phyloP scores from a whole-genome alignment of 2,797 vertebrate genomes.

The Xyrichtys novacula region DNA sequence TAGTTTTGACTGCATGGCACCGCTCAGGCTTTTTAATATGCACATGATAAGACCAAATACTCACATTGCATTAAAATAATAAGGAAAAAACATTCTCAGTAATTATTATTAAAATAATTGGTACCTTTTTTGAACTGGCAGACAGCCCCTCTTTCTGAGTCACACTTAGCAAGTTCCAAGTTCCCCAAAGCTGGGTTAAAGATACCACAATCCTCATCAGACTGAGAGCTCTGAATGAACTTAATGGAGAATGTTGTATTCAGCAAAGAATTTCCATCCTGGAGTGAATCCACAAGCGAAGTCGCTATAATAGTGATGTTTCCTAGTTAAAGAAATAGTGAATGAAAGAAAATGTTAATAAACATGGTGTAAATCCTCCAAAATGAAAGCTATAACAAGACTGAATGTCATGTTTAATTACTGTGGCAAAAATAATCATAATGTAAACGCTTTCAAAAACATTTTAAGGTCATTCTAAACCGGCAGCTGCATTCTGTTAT shows the following conservation, averaged over 20 bases:
- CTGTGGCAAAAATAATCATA: background rate
- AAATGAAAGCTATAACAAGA: constrained; percentile 3
- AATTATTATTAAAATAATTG: constrained; percentile 1
- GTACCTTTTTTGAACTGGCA: constrained; percentile 84
- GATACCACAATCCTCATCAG: constrained; percentile 67
- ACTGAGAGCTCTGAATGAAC: constrained; percentile 17
- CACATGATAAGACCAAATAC: background rate
- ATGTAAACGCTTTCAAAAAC: no score
- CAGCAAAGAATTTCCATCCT: constrained; percentile 29
- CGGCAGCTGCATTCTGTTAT: no score
- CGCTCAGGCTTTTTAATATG: background rate
- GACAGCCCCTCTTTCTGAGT: constrained; percentile 70
- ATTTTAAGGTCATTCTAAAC: no score
- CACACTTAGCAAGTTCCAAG: constrained; percentile 57
- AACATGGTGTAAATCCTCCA: background rate
- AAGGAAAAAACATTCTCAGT: background rate
- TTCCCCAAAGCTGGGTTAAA: constrained; percentile 73
- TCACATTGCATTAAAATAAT: background rate
- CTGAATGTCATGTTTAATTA: background rate
- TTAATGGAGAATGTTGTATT: constrained; percentile 63
- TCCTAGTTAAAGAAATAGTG: constrained; percentile 46
- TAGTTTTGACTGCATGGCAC: background rate
- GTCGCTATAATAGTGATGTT: constrained; percentile 26
- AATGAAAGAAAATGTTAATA: background rate
- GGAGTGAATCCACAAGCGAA: constrained; percentile 17